A percentile compares a stretch with the other conserved stretches of the same genome.
phyloP scores from a whole-genome alignment of 2,113 vertebrate genomes.

The Reinhardtius hippoglossoides region DNA sequence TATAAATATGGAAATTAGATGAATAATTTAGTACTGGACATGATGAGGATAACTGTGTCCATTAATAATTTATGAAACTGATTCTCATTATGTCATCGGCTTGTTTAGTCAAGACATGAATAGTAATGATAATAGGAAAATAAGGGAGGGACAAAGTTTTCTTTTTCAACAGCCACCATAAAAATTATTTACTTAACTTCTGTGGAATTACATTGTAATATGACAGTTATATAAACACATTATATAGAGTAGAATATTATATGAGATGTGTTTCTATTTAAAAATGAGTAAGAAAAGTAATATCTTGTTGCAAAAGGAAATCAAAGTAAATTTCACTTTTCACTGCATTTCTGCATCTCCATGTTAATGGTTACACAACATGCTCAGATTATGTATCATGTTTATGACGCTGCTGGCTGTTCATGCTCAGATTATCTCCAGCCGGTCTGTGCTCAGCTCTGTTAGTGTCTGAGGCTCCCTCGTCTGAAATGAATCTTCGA shows the following conservation, averaged over 20 bases:
- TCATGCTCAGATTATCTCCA: slow-evolving; percentile 53
- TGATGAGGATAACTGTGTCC: not conserved
- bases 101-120: not conserved
- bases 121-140: not conserved
- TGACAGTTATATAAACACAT: not conserved
- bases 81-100: not conserved
- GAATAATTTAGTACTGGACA: not conserved
- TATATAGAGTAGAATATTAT: not conserved
- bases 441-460: slow-evolving; percentile 28
- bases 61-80: not conserved
- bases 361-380: slow-evolving; percentile 7
- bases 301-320: too few relatives aligned
- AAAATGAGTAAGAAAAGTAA: not conserved
- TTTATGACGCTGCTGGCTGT: slow-evolving; percentile 18
- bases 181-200: too few relatives aligned
- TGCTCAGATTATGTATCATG: slow-evolving; percentile 61
- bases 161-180: not conserved
- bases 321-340: not conserved
- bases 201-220: too few relatives aligned
- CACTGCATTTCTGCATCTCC: not conserved
- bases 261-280: not conserved
- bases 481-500: slow-evolving; percentile 34
- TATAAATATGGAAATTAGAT: not conserved
- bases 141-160: not conserved
- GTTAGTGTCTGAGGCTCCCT: not conserved